Percentiles rank a stretch among this genome's conserved stretches.
These are phyloP conservation scores for Trissolcus basalis DNA, from an alignment of 1,140 invertebrate genomes.

Conservation along the genomic window DNA sequence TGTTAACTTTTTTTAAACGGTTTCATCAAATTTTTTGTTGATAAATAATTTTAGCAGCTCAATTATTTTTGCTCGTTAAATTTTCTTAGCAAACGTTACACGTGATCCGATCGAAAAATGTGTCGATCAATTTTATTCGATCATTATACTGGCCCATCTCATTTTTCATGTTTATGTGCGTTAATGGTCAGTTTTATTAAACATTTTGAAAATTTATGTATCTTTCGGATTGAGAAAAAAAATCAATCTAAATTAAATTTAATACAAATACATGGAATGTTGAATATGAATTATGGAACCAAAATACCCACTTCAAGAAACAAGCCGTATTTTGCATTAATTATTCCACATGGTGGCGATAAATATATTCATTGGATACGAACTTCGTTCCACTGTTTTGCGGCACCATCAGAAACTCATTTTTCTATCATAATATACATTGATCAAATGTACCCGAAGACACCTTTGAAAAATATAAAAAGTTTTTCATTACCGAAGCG, in stretches of 20 bases:
- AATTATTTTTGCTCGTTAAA: too few species aligned
- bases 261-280: slow-evolving; percentile 6
- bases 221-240: too few species aligned
- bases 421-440: slow-evolving; percentile 21
- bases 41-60: too few species aligned
- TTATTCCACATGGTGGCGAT: slow-evolving; percentile 19
- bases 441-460: slow-evolving; percentile 10
- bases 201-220: too few species aligned
- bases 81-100: too few species aligned
- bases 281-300: slow-evolving; percentile 11
- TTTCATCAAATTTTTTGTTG: too few species aligned
- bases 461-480: slow-evolving; percentile 1
- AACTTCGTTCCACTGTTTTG: slow-evolving; percentile 6
- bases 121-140: too few species aligned
- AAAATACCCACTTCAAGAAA: slow-evolving; percentile 6
- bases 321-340: slow-evolving; percentile 22
- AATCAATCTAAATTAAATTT: not conserved
- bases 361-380: slow-evolving; percentile 13
- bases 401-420: slow-evolving; percentile 6
- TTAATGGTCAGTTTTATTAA: too few species aligned
- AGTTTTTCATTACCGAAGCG: slow-evolving; percentile 15
- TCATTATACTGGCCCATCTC: too few species aligned
- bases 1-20: too few species aligned
- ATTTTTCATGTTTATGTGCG: too few species aligned
- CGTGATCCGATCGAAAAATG: too few species aligned